Base-by-base conservation (phyloP, 1,140 invertebrate genomes). In the Pseudachorutes palmiensis region DNA sequence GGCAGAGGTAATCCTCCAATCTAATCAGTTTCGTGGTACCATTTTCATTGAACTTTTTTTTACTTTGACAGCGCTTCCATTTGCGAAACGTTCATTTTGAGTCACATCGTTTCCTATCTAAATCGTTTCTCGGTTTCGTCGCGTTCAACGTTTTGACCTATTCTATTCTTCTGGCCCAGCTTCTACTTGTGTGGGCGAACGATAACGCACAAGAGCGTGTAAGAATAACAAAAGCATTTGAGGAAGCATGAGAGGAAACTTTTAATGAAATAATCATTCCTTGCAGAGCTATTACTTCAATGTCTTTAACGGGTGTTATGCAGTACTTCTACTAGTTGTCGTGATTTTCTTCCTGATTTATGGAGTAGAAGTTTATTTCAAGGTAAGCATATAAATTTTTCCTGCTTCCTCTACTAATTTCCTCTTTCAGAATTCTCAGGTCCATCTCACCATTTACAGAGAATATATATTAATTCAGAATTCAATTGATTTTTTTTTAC, bases 291-390 rank as follows among this genome's bases (percentile, higher is more conserved):
- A 88, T 75, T 88, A 90, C 75, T 84, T 86, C 62, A 88, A 91
- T 76, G 83, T 95, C 5, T 95, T 94, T 79, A 93, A 94, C 78
- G 90, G 91, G 3, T 92, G 90, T 77, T 95, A 95, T 78, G 93
- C 92, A 16, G 86, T 91, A 14, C 81, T 96, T 16, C 83, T 96
- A 48, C 88, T 95, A 74, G 88, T 95, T 62, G 90, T 93, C 30
- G 91, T 96, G 29, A 82, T 94, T 5, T 94, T 95, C 80, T 96
- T 95, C 79, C 83, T 97, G 33, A 92, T 95, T 64, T 97, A 96
- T 79, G 93, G 93, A 29, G 89, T 95, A 12, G 91, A 95, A 82
- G 92, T 96, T 1, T 96, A 88, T 77, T 94, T 96, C 76, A 95
- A 95, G 85, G 89, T 95, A 78, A 81, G 76, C 73, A 41, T 30